These are phyloP conservation scores for Eriocheir sinensis DNA, from an alignment of 1,140 invertebrate genomes.

Conservation along the genomic window DNA sequence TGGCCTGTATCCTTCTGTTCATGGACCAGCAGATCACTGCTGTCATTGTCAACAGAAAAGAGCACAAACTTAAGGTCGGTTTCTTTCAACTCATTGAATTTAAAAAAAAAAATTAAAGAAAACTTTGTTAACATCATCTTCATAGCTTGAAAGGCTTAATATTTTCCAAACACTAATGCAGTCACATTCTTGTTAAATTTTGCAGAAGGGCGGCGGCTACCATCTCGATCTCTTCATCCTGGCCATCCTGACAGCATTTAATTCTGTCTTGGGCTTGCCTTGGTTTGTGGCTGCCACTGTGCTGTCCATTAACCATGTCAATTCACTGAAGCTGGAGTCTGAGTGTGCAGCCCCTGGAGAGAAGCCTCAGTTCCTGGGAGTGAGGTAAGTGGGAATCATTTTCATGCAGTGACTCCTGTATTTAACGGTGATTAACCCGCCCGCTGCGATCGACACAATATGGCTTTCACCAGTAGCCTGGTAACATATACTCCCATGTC, in stretches of 20 bases:
- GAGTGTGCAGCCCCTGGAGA: slow-evolving; percentile 98
- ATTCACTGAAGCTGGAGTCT: slow-evolving; percentile 97
- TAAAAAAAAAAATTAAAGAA: neutral
- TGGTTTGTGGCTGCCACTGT: slow-evolving; percentile 96
- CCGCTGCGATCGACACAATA: too few species aligned
- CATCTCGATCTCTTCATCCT: slow-evolving; percentile 97
- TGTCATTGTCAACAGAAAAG: slow-evolving; percentile 98
- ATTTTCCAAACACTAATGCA: neutral
- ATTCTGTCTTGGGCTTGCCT: slow-evolving; percentile 91
- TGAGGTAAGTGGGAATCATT: slow-evolving; percentile 84
- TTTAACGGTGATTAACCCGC: too few species aligned
- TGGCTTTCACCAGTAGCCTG: too few species aligned
- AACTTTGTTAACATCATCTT: too few species aligned
- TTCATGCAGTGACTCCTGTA: slow-evolving; percentile 18
- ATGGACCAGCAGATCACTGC: slow-evolving; percentile 99
- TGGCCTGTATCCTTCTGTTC: slow-evolving; percentile 98
- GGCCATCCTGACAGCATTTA: slow-evolving; percentile 93
- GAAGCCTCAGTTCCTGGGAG: slow-evolving; percentile 97
- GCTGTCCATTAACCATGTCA: slow-evolving; percentile 98
- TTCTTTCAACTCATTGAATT: too few species aligned
- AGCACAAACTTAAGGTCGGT: slow-evolving; percentile 95
- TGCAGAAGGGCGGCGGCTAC: slow-evolving; percentile 97
- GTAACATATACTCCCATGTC: too few species aligned
- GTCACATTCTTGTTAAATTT: neutral
- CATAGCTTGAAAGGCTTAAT: too few species aligned